A percentile compares a stretch with the other conserved stretches of the same genome.
Evolutionary conservation across 2,797 vertebrate species (phyloP).

Genomic region (Alouatta caraya): DNA sequence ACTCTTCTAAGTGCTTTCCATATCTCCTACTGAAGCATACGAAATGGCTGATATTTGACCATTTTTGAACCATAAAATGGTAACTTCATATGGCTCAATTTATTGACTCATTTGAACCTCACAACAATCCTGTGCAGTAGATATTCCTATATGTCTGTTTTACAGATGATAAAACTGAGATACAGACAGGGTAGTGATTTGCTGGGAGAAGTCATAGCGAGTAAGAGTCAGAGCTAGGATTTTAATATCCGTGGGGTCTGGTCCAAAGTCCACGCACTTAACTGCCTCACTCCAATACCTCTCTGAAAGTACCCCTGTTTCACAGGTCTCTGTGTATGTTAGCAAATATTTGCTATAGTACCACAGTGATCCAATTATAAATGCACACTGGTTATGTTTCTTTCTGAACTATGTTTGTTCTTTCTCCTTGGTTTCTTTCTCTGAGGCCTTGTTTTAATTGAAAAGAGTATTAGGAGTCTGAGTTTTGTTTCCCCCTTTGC

Average conservation of each 20-base stretch:
- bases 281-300: not conserved
- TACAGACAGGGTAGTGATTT: not conserved
- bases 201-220: not conserved
- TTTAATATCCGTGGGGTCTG: constrained; percentile 14
- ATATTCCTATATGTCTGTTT: not conserved
- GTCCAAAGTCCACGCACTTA: not conserved
- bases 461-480: constrained; percentile 30
- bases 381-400: not conserved
- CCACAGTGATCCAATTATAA: not conserved
- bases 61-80: not conserved
- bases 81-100: not conserved
- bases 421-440: not conserved
- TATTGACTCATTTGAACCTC: not conserved
- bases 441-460: not conserved
- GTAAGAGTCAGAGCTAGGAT: not conserved
- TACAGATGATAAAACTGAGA: not conserved
- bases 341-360: not conserved
- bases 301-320: not conserved
- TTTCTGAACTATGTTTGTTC: not conserved
- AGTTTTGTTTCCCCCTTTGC: constrained; percentile 39
- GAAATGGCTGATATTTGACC: not conserved
- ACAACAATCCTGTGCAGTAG: not conserved
- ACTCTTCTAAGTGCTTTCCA: not conserved
- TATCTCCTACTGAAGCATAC: not conserved
- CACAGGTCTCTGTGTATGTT: not conserved